Evolutionary conservation across 2,113 vertebrate species (phyloP), one percentile per base, ranked within the genome.

Genomic region (Lampris incognitus): DNA sequence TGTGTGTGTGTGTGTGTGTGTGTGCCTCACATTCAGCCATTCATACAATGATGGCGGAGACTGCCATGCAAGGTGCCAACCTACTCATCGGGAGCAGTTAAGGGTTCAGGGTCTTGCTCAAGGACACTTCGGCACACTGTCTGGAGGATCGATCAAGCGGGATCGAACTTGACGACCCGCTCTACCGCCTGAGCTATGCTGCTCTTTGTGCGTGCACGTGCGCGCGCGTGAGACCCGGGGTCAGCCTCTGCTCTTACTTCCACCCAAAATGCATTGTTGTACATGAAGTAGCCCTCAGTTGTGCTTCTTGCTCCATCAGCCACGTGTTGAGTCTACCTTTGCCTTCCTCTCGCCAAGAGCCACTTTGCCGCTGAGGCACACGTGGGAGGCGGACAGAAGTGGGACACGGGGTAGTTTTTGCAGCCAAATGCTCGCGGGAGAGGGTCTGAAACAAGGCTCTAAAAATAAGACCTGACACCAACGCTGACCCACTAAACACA

Each of bases 171-270:
- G 24, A 24, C 24, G 24, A 24, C 24, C 24, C 24, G 24, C 24
- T 24, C 24, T 24, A 24, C 24, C 24, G 24, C 24, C 24, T 24
- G 24, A 24, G 24, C 24, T 24, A 24, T 24, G 24, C 24, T 24
- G 24, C 24, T 24, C 24, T 24, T 24, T 71, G 61, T 51, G 74
- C 61, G 66, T 69, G 64, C 64, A 48, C 69, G 62, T 62, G 52
- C 46, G 58, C 61, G 37, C 72, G 70, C 69, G 61, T 75, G 68
- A 70, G 44, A 37, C 3, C 9, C 2, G 13, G 46, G 36, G 41
- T 63, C 86, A 77, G 69, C 81, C 55, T 68, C 55, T 78, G 69
- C 38, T 54, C 74, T 65, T 10, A 11, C 72, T 78, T 48, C 39
- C 60, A 72, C 72, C 57, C 63, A 36, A 61, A 48, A 76, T 54